These are phyloP conservation scores for Xenops minutus DNA, from an alignment of 2,797 vertebrate genomes.

Conservation along the genomic window DNA sequence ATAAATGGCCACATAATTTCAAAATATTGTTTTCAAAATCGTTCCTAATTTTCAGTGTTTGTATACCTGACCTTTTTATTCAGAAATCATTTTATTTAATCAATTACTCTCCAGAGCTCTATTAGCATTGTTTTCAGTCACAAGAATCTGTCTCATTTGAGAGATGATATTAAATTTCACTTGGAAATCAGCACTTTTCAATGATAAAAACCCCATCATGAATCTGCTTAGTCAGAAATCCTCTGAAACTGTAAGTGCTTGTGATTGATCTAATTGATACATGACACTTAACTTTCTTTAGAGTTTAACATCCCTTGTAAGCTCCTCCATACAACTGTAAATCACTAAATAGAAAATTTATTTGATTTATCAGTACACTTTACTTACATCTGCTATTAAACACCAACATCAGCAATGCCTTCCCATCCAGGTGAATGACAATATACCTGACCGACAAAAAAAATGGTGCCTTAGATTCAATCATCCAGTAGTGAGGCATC, in stretches of 20 bases:
- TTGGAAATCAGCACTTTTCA: not conserved
- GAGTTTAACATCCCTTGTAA: not conserved
- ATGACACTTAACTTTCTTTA: not conserved
- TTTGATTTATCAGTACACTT: not conserved
- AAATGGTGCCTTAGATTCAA: not conserved
- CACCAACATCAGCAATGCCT: not conserved
- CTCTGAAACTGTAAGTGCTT: not conserved
- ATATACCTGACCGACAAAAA: not conserved
- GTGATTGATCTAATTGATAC: not conserved
- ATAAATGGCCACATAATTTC: not conserved
- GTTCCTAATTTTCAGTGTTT: not conserved
- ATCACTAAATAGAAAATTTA: not conserved
- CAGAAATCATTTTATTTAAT: not conserved
- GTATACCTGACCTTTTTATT: not conserved
- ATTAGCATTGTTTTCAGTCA: not conserved
- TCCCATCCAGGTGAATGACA: not conserved
- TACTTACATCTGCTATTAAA: not conserved
- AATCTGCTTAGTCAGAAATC: not conserved
- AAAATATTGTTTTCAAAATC: not conserved
- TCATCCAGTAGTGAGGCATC: not conserved
- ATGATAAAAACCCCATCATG: not conserved
- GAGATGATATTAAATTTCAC: not conserved
- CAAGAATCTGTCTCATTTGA: not conserved
- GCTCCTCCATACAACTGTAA: not conserved
- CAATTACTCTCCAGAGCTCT: not conserved